A percentile compares a stretch with the other conserved stretches of the same genome.
These are phyloP conservation scores for Rhyzopertha dominica DNA, from an alignment of 1,140 invertebrate species.

Conservation along the genomic window DNA sequence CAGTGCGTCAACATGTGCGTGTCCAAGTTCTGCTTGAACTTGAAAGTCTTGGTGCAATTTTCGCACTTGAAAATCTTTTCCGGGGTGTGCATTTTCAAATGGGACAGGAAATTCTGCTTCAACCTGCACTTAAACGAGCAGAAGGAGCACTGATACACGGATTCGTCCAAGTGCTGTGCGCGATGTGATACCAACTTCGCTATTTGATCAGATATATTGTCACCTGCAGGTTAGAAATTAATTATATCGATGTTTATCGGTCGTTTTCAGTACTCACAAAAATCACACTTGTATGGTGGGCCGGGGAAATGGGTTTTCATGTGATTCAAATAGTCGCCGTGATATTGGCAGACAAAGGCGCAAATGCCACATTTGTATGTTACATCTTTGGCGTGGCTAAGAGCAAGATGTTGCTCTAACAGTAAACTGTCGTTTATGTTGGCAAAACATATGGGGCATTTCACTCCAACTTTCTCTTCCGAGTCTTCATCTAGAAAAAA, in stretches of 20 bases:
- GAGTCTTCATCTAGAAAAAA: constrained; percentile 29
- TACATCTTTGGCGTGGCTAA: constrained; percentile 53
- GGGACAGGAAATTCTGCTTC: constrained; percentile 50
- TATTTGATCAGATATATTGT: constrained; percentile 37
- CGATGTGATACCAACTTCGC: constrained; percentile 40
- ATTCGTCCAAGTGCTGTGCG: constrained; percentile 42
- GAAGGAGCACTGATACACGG: constrained; percentile 46
- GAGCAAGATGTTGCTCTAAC: constrained; percentile 51
- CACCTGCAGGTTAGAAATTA: constrained; percentile 28
- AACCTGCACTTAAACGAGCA: constrained; percentile 50
- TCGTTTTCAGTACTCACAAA: constrained; percentile 46
- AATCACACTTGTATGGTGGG: constrained; percentile 60
- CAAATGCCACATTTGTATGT: constrained; percentile 61
- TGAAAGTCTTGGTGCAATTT: constrained; percentile 41
- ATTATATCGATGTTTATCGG: constrained; percentile 2
- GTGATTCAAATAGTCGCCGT: constrained; percentile 59
- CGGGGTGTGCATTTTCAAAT: constrained; percentile 42
- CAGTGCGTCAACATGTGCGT: constrained; percentile 56
- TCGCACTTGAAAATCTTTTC: constrained; percentile 44
- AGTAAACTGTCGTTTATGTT: constrained; percentile 47
- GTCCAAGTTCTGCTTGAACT: constrained; percentile 50
- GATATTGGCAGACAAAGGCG: constrained; percentile 60
- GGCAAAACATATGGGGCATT: constrained; percentile 52
- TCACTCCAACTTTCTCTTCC: constrained; percentile 42
- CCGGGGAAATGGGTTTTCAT: constrained; percentile 60